These are phyloP conservation scores for Temnopleurus reevesii DNA, from an alignment of 53 echinoderm and acorn worm genomes.

Conservation along the genomic window DNA sequence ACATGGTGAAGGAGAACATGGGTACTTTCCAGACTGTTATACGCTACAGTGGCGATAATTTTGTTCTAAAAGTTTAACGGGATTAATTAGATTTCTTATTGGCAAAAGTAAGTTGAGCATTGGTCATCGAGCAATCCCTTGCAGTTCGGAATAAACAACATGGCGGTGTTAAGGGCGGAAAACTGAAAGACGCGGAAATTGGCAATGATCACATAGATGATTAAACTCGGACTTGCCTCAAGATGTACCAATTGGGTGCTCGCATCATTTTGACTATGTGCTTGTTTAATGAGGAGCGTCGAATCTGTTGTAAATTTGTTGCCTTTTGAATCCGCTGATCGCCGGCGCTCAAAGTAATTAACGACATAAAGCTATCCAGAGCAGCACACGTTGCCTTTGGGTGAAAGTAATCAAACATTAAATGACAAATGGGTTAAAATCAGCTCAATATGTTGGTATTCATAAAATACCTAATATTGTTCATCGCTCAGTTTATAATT, in stretches of 20 bases:
- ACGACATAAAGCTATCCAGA: background rate
- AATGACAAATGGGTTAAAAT: no score
- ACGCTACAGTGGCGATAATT: background rate
- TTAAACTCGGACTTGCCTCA: background rate
- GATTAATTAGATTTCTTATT: background rate
- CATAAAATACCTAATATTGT: no score
- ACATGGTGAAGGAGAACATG: background rate
- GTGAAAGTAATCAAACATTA: no score
- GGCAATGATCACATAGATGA: slow-evolving; percentile 41
- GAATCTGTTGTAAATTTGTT: slow-evolving; percentile 20
- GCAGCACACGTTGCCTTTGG: no score
- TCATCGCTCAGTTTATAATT: no score
- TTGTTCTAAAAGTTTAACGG: background rate
- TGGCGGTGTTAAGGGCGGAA: slow-evolving; percentile 6
- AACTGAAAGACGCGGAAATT: slow-evolving; percentile 10
- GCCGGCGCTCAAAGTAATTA: background rate
- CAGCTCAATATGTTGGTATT: no score
- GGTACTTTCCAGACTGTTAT: background rate
- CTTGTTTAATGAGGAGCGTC: slow-evolving; percentile 1
- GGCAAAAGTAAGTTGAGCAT: background rate
- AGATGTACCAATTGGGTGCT: slow-evolving; percentile 19
- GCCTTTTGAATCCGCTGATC: background rate
- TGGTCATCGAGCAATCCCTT: slow-evolving; percentile 22
- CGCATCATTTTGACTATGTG: slow-evolving; percentile 5
- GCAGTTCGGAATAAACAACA: slow-evolving; percentile 40